These are phyloP conservation scores for Malacoctenus gilli DNA, from an alignment of 2,797 vertebrate genomes.

Conservation along the genomic window DNA sequence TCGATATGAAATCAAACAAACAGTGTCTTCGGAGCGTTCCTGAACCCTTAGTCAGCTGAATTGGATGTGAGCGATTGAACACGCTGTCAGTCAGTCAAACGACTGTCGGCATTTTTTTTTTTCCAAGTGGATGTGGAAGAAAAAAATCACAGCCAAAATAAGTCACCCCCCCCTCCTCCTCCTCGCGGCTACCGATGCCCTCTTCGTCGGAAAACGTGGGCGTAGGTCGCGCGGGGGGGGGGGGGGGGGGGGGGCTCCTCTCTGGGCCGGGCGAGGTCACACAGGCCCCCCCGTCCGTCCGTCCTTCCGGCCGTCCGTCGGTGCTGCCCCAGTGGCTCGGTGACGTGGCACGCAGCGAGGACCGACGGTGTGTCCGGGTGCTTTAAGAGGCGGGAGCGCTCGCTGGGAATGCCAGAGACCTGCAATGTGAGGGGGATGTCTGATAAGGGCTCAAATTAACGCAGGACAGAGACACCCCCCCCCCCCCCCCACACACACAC, in stretches of 20 bases:
- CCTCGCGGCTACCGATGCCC: not conserved
- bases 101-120: constrained; percentile 23
- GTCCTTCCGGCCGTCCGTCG: too few species aligned
- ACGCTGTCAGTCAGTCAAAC: constrained; percentile 28
- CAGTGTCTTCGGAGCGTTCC: constrained; percentile 21
- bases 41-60: constrained; percentile 38
- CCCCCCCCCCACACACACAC: too few species aligned
- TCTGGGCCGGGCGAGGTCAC: constrained; percentile 73
- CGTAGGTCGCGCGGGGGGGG: constrained; percentile 47
- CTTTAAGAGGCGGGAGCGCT: constrained; percentile 74
- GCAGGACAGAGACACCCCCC: too few species aligned
- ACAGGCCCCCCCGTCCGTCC: too few species aligned
- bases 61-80: constrained; percentile 18
- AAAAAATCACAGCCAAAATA: constrained; percentile 39
- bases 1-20: constrained; percentile 49
- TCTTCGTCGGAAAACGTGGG: constrained; percentile 30
- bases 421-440: constrained; percentile 36
- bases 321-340: constrained; percentile 56
- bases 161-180: constrained; percentile 3
- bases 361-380: constrained; percentile 70
- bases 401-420: constrained; percentile 51
- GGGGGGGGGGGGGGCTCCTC: constrained; percentile 59
- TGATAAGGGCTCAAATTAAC: constrained; percentile 51
- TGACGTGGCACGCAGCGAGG: constrained; percentile 78
- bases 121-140: constrained; percentile 1